Evolutionary conservation across 1,140 invertebrate genomes (phyloP).

Genomic region (Calliphora vicina): DNA sequence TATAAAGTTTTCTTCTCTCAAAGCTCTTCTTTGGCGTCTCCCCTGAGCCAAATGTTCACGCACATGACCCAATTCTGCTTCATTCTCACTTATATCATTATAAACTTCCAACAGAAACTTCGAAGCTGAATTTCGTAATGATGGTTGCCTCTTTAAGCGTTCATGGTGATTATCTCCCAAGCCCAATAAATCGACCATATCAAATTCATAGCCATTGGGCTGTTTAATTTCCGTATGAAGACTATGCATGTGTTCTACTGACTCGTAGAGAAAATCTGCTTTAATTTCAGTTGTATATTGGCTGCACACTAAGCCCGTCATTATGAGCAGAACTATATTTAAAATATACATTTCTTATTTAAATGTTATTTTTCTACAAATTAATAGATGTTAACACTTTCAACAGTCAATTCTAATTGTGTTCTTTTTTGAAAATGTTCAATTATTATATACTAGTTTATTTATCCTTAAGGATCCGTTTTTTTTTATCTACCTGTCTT

Average conservation of each 20-base stretch:
- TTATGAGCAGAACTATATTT: not conserved
- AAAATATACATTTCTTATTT: not conserved
- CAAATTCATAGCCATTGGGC: constrained; percentile 11
- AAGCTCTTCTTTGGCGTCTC: constrained; percentile 50
- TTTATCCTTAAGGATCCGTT: not conserved
- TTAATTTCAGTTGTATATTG: not conserved
- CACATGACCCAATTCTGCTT: constrained; percentile 37
- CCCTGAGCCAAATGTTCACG: constrained; percentile 42
- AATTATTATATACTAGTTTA: not conserved
- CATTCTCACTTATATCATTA: constrained; percentile 56
- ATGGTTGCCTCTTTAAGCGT: constrained; percentile 15
- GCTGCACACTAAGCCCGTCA: not conserved
- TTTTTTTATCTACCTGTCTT: not conserved
- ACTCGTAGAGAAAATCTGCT: not conserved
- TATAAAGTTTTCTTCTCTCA: constrained; percentile 53
- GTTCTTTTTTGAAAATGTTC: not conserved
- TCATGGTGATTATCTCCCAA: not conserved
- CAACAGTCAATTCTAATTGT: not conserved
- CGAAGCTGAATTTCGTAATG: constrained; percentile 48
- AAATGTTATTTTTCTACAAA: too few species aligned
- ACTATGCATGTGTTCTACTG: not conserved
- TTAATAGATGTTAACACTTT: not conserved
- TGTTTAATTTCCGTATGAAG: not conserved
- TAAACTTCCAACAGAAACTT: constrained; percentile 59
- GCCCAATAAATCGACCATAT: constrained; percentile 37